Evolutionary conservation across 2,888 invertebrate species (phyloP).

Genomic region (Meiosimyza platycephala): DNA sequence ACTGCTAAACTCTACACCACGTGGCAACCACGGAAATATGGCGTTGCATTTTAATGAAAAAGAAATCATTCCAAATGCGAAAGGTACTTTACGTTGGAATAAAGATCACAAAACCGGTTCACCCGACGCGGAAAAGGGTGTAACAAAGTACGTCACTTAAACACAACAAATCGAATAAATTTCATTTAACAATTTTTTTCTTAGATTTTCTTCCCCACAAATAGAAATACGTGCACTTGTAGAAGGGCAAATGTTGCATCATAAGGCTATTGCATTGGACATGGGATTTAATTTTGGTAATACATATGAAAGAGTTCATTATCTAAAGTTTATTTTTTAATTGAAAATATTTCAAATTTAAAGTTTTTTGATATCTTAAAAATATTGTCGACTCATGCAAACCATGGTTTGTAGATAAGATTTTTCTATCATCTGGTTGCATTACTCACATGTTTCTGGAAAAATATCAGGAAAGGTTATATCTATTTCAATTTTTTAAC

Average conservation of each 20-base stretch:
- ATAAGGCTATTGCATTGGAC: conserved; percentile 83
- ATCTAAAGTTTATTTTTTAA: not conserved
- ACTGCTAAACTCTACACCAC: conserved; percentile 82
- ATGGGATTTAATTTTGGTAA: conserved; percentile 81
- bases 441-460: too few species aligned
- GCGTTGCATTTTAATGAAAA: conserved; percentile 68
- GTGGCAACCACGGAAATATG: conserved; percentile 94
- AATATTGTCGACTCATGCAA: too few species aligned
- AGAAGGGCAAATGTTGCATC: conserved; percentile 92
- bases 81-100: conserved; percentile 76
- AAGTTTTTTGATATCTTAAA: too few species aligned
- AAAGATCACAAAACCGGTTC: conserved; percentile 68
- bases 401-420: too few species aligned
- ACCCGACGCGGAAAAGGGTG: conserved; percentile 56
- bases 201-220: conserved; percentile 70
- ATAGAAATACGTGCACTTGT: conserved; percentile 89
- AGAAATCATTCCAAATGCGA: conserved; percentile 75
- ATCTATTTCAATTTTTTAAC: too few species aligned
- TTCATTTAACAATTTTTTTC: conserved; percentile 4
- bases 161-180: not conserved
- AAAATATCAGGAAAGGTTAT: too few species aligned
- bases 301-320: conserved; percentile 40
- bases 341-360: too few species aligned
- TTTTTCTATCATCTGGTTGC: too few species aligned
- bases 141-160: conserved; percentile 55